A percentile compares a stretch with the other conserved stretches of the same genome.
phyloP scores from a whole-genome alignment of 1,140 invertebrate genomes.

The Aleiodes sp. region DNA sequence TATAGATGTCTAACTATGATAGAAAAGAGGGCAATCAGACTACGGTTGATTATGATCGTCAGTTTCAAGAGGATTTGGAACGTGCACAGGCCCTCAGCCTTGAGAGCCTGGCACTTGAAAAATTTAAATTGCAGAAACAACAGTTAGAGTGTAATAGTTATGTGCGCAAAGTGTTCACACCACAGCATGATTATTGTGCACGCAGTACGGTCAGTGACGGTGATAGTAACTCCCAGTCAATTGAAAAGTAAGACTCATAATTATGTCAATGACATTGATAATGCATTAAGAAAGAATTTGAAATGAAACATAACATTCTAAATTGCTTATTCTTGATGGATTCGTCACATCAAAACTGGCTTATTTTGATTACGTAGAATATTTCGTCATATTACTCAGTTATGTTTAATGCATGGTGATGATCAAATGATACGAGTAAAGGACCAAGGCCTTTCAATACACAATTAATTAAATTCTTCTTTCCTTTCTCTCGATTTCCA shows the following conservation, averaged over 20 bases:
- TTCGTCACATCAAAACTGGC: no score
- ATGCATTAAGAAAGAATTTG: no score
- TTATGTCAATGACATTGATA: background rate
- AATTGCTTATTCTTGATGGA: no score
- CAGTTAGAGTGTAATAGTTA: constrained; percentile 49
- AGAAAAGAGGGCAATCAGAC: constrained; percentile 51
- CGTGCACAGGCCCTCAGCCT: constrained; percentile 85
- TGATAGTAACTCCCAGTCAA: constrained; percentile 40
- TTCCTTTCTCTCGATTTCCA: no score
- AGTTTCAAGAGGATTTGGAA: constrained; percentile 86
- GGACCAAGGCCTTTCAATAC: no score
- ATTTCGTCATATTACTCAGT: no score
- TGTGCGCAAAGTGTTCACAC: constrained; percentile 38
- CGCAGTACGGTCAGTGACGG: constrained; percentile 46
- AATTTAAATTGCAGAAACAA: constrained; percentile 76
- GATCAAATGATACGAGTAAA: no score
- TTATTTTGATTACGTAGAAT: no score
- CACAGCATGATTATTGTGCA: constrained; percentile 42
- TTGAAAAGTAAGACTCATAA: constrained; percentile 49
- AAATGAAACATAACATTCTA: no score
- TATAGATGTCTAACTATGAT: constrained; percentile 64
- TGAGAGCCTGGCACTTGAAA: constrained; percentile 83
- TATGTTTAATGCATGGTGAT: no score
- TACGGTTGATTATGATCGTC: constrained; percentile 77
- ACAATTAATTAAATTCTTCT: no score